Evolutionary conservation across 2,797 vertebrate genomes (phyloP), one percentile per base, ranked within the genome.

Genomic region (Limosa lapponica): DNA sequence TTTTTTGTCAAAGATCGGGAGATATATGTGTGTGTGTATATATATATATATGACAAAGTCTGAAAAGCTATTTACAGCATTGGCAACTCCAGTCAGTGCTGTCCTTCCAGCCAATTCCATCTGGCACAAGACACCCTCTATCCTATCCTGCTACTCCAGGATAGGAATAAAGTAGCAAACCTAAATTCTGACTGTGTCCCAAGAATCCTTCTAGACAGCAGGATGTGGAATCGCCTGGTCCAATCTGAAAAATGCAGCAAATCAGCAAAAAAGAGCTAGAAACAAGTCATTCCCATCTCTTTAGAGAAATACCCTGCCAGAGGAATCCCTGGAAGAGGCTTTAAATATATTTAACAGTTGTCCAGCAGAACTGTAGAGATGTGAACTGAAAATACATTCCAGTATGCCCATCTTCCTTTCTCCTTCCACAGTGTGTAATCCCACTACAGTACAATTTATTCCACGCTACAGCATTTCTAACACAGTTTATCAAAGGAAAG

Each of bases 401-500:
- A 84, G 32, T n/a, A 69, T 32, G 22, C 46, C 32, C 41, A 15
- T 27, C 39, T 78, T 87, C 73, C 61, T 74, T 93, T 82, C 46
- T 87, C 51, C 41, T 85, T 93, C 71, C 79, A 87, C 2, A 4
- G 30, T 34, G 18, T 55, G 54, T 65, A 93, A 81, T 62, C 52
- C 39, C 1, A 0, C 23, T 28, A 62, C 36, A 74, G 46, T 70
- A 87, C n/a, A 89, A 77, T 92, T 79, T 84, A 82, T 70, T 94
- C 80, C 58, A 77, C 39, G 27, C 55, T 64, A n/a, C 39, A 66
- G 70, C 36, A 43, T 83, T 91, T 82, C 84, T 82, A 83, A 82
- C 39, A 59, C 28, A 86, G 61, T 96, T 96, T 96, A 94, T 94
- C 89, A 83, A 85, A 77, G 18, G 36, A 82, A 61, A 44, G 19